Base-by-base conservation (phyloP, 1,140 invertebrate species). In the Ips nitidus region DNA sequence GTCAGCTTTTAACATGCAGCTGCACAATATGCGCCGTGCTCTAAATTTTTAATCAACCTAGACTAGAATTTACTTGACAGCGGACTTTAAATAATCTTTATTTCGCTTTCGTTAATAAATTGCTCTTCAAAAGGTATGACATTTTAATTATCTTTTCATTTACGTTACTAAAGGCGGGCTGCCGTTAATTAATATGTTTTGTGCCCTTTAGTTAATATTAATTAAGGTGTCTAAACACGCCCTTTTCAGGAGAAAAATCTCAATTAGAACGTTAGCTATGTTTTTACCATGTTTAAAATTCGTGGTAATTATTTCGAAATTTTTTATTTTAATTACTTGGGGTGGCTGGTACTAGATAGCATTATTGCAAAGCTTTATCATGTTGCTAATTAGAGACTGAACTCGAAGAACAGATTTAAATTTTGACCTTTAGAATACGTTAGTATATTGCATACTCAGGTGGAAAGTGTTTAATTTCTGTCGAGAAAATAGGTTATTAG, bases 141-240 rank as follows among this genome's bases (percentile, higher is more conserved):
- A 50, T 50, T 50, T 50, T 50, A 50, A 50, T 50, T 50, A 50
- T 50, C 45, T 50, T 50, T 50, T 50, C 45, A 22, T 50, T 50
- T 50, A 50, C 22, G 6, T 50, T 22, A 22, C 45, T 22, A 6
- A 50, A 8, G 45, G 45, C 45, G 22, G 45, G 45, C 22, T 50
- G 45, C 6, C 45, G 45, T 50, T 50, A 50, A 50, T 50, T 50
- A 50, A 50, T 50, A 50, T 50, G 45, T 50, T 50, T 50, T 50
- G 45, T 50, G 45, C 45, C 45, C 45, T 50, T 50, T 50, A 50
- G 45, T 50, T 50, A 50, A 50, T 50, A 50, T 50, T 50, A 50
- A 50, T 50, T 50, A 50, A 50, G 22, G 45, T 50, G 45, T 22
- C 22, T 6, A 50, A 50, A 50, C 45, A 50, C 22, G 22, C 22